Base-by-base conservation (phyloP, 2,888 invertebrate species). In the Hyppa rectilinea region DNA sequence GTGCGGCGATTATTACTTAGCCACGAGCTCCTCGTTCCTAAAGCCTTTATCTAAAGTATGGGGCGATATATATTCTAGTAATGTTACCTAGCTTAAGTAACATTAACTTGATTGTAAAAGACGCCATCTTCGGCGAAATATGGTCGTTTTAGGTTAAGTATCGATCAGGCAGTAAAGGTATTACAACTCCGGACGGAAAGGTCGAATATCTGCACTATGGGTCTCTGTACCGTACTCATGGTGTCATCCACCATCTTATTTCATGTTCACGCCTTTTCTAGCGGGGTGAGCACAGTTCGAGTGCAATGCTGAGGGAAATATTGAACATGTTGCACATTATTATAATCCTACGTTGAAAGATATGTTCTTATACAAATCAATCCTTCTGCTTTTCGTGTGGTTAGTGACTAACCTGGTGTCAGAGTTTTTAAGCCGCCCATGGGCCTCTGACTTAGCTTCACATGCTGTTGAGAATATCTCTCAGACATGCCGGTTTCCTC, bases 91-190 rank as follows among this genome's bases (percentile, higher is more conserved):
- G 1, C 34, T 58, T 23, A 23, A 61, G 12, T 14, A 26, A 38
- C 60, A 69, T 50, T 34, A 75, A 64, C 61, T 65, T 62, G 38
- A 60, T 64, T 79, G 49, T 74, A 58, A 67, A 62, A 61, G 58
- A 43, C 66, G 53, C 65, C 60, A 78, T 67, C 63, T 75, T 34
- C 14, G 12, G 59, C 76, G 80, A 80, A 80, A 80, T 78, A 80
- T 78, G 71, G 80, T 56, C 66, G 76, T 75, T 80, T 80, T 71
- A 63, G 59, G 59, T 66, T 69, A 79, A 74, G 75, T 66, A 66
- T 79, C 58, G 65, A 55, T 76, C 66, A 58, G 47, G 58, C 34
- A 52, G 26, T 78, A 70, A 78, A 60, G 20, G 75, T 47, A 75
- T 64, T 77, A 69, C 52, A 69, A 63, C 76, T 40, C 80, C 71